These are phyloP conservation scores for Pyrrhia umbra DNA, from an alignment of 2,888 invertebrate genomes.

Conservation along the genomic window DNA sequence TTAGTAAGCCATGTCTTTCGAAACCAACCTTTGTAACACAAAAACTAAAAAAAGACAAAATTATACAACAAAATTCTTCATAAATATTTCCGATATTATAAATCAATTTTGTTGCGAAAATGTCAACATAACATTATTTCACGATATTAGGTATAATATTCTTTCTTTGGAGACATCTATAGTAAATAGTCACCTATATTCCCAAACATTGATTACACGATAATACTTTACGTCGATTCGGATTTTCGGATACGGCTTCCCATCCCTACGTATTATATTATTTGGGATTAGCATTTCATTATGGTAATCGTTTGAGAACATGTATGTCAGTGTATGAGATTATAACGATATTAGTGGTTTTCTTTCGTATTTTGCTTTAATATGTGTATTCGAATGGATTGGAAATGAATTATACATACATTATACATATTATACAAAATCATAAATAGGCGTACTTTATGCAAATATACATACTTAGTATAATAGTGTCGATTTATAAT, in stretches of 20 bases:
- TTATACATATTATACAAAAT: too few species aligned
- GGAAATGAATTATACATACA: constrained; percentile 8
- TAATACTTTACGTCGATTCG: constrained; percentile 26
- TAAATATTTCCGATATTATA: constrained; percentile 13
- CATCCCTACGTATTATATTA: constrained; percentile 45
- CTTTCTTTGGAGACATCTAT: constrained; percentile 32
- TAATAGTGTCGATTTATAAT: too few species aligned
- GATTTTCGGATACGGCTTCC: constrained; percentile 39
- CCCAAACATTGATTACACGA: constrained; percentile 30
- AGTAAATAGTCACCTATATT: constrained; percentile 21
- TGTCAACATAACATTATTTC: constrained; percentile 4
- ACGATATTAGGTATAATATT: constrained; percentile 12
- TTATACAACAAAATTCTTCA: constrained; percentile 4
- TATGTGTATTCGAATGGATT: constrained; percentile 19
- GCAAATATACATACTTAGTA: too few species aligned
- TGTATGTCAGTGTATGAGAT: constrained; percentile 32
- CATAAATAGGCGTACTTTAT: too few species aligned
- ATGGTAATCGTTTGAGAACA: constrained; percentile 48
- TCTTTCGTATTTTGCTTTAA: constrained; percentile 20
- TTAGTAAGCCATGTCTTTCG: too few species aligned
- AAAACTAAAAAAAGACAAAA: constrained; percentile 2
- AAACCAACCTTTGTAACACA: background rate
- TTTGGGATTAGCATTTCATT: constrained; percentile 40
- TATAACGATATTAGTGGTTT: constrained; percentile 25
- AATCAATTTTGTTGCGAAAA: constrained; percentile 28